Evolutionary conservation across 2,888 invertebrate genomes (phyloP).

Genomic region (Andricus quercusramuli): DNA sequence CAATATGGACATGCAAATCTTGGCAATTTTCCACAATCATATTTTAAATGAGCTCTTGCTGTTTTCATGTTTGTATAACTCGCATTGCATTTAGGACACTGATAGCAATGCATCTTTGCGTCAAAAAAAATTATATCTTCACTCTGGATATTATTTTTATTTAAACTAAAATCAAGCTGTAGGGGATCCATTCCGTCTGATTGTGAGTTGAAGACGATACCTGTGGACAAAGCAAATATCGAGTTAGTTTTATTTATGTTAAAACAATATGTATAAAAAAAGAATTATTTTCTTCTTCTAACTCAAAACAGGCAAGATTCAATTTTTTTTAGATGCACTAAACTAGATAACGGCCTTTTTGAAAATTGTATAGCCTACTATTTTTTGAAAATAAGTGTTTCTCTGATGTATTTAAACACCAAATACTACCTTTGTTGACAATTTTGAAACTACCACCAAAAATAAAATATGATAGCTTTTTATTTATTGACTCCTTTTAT

Average conservation of each 20-base stretch:
- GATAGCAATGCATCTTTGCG: not conserved
- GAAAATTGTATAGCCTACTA: too few relatives aligned
- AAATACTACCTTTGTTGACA: too few relatives aligned
- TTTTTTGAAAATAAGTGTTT: too few relatives aligned
- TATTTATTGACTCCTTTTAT: not conserved
- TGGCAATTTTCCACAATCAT: constrained; percentile 60
- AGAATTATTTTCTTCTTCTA: too few relatives aligned
- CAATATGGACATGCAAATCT: constrained; percentile 53
- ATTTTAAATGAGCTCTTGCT: constrained; percentile 48
- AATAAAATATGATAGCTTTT: not conserved
- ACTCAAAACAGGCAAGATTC: too few relatives aligned
- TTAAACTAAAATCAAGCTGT: not conserved
- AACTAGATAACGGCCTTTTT: too few relatives aligned
- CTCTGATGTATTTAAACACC: too few relatives aligned
- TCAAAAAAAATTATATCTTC: not conserved
- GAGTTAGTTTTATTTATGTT: too few relatives aligned
- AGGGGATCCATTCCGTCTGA: not conserved
- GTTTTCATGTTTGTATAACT: not conserved
- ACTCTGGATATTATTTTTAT: not conserved
- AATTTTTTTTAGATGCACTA: too few relatives aligned
- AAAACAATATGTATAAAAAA: too few relatives aligned
- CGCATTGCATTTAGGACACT: not conserved
- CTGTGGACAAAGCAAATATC: not conserved
- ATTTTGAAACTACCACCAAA: not conserved
- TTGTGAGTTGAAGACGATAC: too few relatives aligned